Conservation (phyloP, 2,888 invertebrate genomes). For the Dicycla oo region DNA sequence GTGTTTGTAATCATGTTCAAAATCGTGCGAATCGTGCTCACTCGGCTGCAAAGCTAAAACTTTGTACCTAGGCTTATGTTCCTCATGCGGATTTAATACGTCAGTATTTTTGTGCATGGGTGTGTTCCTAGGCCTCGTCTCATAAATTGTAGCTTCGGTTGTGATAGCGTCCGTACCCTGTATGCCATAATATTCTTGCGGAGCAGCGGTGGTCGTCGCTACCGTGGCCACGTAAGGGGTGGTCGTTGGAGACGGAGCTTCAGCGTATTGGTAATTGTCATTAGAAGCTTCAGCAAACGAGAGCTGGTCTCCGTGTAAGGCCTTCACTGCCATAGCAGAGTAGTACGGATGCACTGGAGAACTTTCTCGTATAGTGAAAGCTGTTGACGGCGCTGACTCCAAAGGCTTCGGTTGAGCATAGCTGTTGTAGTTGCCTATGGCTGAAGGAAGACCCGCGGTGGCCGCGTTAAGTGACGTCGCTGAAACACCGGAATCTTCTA, state of each 20-base stretch:
- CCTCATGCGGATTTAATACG: slow-evolving; percentile 54
- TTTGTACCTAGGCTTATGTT: slow-evolving; percentile 68
- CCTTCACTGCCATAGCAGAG: slow-evolving; percentile 81
- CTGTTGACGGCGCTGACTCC: slow-evolving; percentile 73
- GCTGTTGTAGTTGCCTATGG: slow-evolving; percentile 73
- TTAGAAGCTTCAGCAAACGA: slow-evolving; percentile 83
- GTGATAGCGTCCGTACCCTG: slow-evolving; percentile 64
- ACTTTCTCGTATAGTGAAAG: slow-evolving; percentile 79
- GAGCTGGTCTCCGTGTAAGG: slow-evolving; percentile 77
- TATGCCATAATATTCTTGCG: slow-evolving; percentile 66
- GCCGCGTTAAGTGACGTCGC: slow-evolving; percentile 70
- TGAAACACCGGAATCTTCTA: slow-evolving; percentile 74
- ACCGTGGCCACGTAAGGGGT: slow-evolving; percentile 67
- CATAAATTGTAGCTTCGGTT: slow-evolving; percentile 65
- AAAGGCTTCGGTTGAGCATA: slow-evolving; percentile 71
- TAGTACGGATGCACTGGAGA: slow-evolving; percentile 84
- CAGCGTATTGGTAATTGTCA: slow-evolving; percentile 81
- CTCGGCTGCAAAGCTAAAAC: slow-evolving; percentile 66
- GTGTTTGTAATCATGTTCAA: slow-evolving; percentile 64
- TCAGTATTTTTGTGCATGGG: slow-evolving; percentile 58
- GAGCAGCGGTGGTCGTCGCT: slow-evolving; percentile 70
- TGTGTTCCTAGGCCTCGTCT: slow-evolving; percentile 63
- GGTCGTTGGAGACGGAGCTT: slow-evolving; percentile 75
- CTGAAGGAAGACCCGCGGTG: slow-evolving; percentile 73
- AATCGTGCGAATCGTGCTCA: slow-evolving; percentile 57